Percentiles rank a stretch among this genome's conserved stretches.
phyloP scores from a whole-genome alignment of 2,888 invertebrate species.

The Candidula unifasciata region DNA sequence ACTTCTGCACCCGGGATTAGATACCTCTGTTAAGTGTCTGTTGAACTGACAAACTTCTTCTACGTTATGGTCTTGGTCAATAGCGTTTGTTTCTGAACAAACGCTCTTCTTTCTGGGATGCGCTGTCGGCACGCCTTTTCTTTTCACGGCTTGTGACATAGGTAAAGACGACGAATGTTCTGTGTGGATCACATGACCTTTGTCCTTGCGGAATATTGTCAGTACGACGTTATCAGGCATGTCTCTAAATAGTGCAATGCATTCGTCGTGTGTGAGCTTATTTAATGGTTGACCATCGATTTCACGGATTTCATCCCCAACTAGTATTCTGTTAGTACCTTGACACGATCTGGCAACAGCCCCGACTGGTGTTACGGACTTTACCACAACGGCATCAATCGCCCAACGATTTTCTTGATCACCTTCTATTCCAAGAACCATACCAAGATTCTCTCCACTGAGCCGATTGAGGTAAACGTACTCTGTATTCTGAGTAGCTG shows the following conservation, averaged over 20 bases:
- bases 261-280: constrained; percentile 89
- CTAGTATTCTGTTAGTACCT: constrained; percentile 81
- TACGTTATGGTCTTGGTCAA: neutral
- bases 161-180: neutral
- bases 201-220: constrained; percentile 58
- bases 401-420: constrained; percentile 89
- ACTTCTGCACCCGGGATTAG: neutral
- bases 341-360: constrained; percentile 72
- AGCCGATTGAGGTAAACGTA: constrained; percentile 87
- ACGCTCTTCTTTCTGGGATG: neutral
- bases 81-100: neutral
- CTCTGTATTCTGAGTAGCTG: neutral
- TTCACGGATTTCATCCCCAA: constrained; percentile 92
- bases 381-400: constrained; percentile 88
- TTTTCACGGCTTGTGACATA: neutral
- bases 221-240: constrained; percentile 80
- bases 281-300: constrained; percentile 89
- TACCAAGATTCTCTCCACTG: constrained; percentile 92
- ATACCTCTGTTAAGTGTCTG: too few species aligned
- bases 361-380: constrained; percentile 71
- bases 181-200: neutral
- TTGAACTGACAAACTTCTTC: neutral
- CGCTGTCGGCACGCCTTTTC: neutral
- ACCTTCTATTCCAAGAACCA: constrained; percentile 94
- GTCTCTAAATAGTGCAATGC: constrained; percentile 92